Base-by-base conservation (phyloP, 2,888 invertebrate species). In the Nipponacmea schrenckii region DNA sequence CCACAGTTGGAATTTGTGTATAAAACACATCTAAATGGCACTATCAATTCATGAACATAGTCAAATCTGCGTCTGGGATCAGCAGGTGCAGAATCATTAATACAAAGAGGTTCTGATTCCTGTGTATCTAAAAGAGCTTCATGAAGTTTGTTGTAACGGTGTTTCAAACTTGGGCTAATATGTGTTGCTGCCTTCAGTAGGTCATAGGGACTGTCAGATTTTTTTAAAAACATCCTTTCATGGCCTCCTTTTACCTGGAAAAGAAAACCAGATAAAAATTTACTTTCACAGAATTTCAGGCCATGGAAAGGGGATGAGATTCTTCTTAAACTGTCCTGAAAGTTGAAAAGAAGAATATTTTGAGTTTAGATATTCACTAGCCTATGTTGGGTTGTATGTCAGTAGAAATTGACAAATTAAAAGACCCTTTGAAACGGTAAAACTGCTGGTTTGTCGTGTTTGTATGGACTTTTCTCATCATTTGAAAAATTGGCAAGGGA, bases 71-170 rank as follows among this genome's bases (percentile, higher is more conserved):
- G 65, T 24, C 71, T 56, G 15, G 50, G 45, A 62, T 67, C 64
- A 50, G 31, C 56, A 62, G 75, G 75, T n/a, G 72, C 70, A 64
- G 68, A 70, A 45, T 74, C 74, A 62, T 74, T 69, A 62, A 74
- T 27, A 70, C 65, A 68, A 17, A 74, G 44, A 12, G 70, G 74
- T 31, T 65, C 31, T 65, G 39, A 64, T n/a, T 68, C 24, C 56
- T 1, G 1, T 7, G 20, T 4, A 20, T 56, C 20, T 56, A 56
- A 56, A 56, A 56, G 56, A n/a, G 56, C 20, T 20, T 20, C 20
- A 56, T 56, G 56, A 20, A 20, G 20, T 20, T 20, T 56, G 20
- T 56, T 5, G 56, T 56, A 56, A 20, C 56, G 56, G 1, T n/a
- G n/a, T 20, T n/a, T 20, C n/a, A 56, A n/a, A 56, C n/a, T 56